A percentile compares a stretch with the other conserved stretches of the same genome.
phyloP scores from a whole-genome alignment of 2,797 vertebrate genomes.

The Spinibarbus caldwelli region DNA sequence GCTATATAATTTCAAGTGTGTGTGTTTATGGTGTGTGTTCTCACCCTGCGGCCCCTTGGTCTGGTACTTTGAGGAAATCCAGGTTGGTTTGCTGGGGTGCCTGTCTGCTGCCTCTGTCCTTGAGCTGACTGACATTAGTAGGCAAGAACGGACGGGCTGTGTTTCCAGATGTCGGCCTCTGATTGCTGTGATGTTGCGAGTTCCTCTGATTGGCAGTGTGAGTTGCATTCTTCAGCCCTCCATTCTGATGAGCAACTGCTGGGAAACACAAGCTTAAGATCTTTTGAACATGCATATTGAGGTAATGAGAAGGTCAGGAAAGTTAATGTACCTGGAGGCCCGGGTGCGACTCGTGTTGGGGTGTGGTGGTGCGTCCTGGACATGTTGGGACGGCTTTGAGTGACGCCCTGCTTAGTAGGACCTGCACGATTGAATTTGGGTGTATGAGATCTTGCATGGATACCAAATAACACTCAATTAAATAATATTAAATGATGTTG shows the following conservation, averaged over 20 bases:
- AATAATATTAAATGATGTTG: not conserved
- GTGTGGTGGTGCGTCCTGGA: slow-evolving; percentile 76
- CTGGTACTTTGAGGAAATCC: slow-evolving; percentile 93
- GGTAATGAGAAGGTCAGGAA: not conserved
- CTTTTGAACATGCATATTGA: not conserved
- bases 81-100: slow-evolving; percentile 80
- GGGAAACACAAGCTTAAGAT: not conserved
- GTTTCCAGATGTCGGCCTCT: slow-evolving; percentile 66
- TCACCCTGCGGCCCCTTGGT: slow-evolving; percentile 97
- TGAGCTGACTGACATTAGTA: slow-evolving; percentile 72
- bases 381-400: slow-evolving; percentile 70
- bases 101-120: slow-evolving; percentile 74
- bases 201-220: slow-evolving; percentile 76
- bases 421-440: slow-evolving; percentile 75
- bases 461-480: not conserved
- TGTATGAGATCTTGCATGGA: not conserved
- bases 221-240: slow-evolving; percentile 80
- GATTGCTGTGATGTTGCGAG: slow-evolving; percentile 75
- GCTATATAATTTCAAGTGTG: slow-evolving; percentile 9
- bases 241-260: slow-evolving; percentile 89
- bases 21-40: slow-evolving; percentile 56
- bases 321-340: slow-evolving; percentile 86
- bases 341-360: slow-evolving; percentile 88
- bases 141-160: slow-evolving; percentile 84
- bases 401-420: slow-evolving; percentile 83